Base-by-base conservation (phyloP, 1,140 invertebrate genomes). In the Ectropis grisescens region DNA sequence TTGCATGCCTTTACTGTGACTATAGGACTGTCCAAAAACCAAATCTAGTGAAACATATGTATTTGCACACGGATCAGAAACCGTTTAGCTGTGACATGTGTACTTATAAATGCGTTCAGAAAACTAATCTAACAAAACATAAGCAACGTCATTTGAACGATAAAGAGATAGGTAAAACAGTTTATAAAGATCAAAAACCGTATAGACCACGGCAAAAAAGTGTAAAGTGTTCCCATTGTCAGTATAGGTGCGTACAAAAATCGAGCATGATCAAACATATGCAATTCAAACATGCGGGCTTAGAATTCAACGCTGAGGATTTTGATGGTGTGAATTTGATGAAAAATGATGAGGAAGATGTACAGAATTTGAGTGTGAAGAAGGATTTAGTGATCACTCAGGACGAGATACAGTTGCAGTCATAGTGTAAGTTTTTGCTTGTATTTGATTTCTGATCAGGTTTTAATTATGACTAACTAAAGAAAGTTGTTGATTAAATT, bases 61-160 rank as follows among this genome's bases (percentile, higher is more conserved):
- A 88, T 53, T 87, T 86, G 11, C 88, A 90, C 35, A 88, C 87
- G 0, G 84, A 87, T 11, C 82, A 85, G 44, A 84, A 88, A 27
- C 87, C 88, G 0, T 90, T 86, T 41, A 79, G 86, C 9, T 90
- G 89, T 46, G 86, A 89, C 35, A 68, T 84, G 27, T 90, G 88
- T 35, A 86, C 54, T 42, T 83, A 82, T 34, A 54, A 69, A 4
- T 82, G 82, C 26, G 82, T 83, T 1, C 82, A 83, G 35, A 82
- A 83, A 33, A 82, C 82, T 0, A 83, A 83, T 34, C 32, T 83
- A 10, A 82, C 71, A 0, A 83, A 83, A 37, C 82, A 83, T 39
- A 82, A 82, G 25, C 76, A 76, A 25, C 58, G 79, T 16, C 82
- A 83, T 54, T 36, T 75, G 11, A 72, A 72, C 30, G 79, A 83